These are phyloP conservation scores for Congeria kusceri DNA, from an alignment of 2,888 invertebrate species.

Conservation along the genomic window DNA sequence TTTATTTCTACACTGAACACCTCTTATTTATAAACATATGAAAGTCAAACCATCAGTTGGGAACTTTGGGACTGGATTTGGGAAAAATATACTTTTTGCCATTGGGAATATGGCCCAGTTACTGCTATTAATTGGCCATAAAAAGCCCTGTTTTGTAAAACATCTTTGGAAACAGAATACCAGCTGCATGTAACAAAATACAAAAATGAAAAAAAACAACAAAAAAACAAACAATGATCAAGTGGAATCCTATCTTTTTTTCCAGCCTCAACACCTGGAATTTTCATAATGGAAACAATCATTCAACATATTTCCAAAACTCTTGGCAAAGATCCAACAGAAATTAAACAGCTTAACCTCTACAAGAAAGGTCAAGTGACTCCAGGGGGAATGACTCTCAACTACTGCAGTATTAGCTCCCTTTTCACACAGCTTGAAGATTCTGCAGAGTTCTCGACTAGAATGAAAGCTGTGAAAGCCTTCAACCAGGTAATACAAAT, in stretches of 20 bases:
- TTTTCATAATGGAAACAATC: constrained; percentile 85
- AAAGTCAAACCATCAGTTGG: no score
- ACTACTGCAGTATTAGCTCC: constrained; percentile 72
- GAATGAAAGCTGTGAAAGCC: constrained; percentile 66
- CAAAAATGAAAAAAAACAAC: no score
- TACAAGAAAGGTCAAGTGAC: constrained; percentile 79
- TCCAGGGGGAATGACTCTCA: constrained; percentile 64
- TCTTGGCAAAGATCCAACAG: constrained; percentile 83
- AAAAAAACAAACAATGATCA: no score
- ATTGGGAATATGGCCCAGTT: no score
- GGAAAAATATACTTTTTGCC: no score
- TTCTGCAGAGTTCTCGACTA: constrained; percentile 72
- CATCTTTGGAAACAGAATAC: no score
- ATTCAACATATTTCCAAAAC: constrained; percentile 85
- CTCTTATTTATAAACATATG: no score
- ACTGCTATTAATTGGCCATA: no score
- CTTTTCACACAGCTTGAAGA: constrained; percentile 77
- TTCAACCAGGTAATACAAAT: constrained; percentile 75
- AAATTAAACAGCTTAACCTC: constrained; percentile 77
- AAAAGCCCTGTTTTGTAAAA: no score
- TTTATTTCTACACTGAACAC: no score
- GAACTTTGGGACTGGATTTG: no score
- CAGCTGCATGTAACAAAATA: no score
- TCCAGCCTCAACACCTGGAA: constrained; percentile 82
- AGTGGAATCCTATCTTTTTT: not conserved